These are phyloP conservation scores for Naso thynnoides DNA, from an alignment of 2,797 vertebrate species.

Conservation along the genomic window DNA sequence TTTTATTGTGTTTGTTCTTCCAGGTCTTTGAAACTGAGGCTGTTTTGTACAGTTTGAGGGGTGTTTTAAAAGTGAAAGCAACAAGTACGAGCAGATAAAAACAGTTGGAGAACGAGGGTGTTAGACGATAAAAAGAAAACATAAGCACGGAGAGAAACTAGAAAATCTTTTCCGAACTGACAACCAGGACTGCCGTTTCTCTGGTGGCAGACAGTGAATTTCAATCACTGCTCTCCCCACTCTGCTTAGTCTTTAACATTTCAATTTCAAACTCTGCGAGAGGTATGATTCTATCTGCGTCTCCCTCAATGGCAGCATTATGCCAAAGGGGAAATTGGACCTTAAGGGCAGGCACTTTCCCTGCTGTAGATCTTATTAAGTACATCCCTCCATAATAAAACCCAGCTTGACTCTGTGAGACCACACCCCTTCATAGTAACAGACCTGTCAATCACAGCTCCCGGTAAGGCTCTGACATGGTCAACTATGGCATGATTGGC, in stretches of 20 bases:
- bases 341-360: constrained; percentile 68
- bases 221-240: constrained; percentile 49
- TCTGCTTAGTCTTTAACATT: constrained; percentile 68
- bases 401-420: constrained; percentile 69
- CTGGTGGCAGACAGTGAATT: constrained; percentile 25
- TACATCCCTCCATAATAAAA: constrained; percentile 62
- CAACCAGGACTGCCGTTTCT: neutral
- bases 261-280: constrained; percentile 69
- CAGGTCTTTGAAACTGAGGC: constrained; percentile 53
- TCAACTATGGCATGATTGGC: constrained; percentile 65
- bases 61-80: constrained; percentile 37
- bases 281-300: constrained; percentile 64
- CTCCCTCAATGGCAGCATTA: constrained; percentile 67
- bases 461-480: constrained; percentile 36
- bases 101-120: neutral
- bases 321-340: constrained; percentile 73
- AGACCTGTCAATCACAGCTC: constrained; percentile 68
- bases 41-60: constrained; percentile 46
- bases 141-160: neutral
- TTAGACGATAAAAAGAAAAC: constrained; percentile 19
- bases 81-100: constrained; percentile 16
- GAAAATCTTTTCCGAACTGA: neutral
- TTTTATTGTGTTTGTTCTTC: constrained; percentile 65
- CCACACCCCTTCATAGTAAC: constrained; percentile 65
- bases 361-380: constrained; percentile 78